Base-by-base conservation (phyloP, 2,797 vertebrate species). In the Xiphorhynchus erythropygius region DNA sequence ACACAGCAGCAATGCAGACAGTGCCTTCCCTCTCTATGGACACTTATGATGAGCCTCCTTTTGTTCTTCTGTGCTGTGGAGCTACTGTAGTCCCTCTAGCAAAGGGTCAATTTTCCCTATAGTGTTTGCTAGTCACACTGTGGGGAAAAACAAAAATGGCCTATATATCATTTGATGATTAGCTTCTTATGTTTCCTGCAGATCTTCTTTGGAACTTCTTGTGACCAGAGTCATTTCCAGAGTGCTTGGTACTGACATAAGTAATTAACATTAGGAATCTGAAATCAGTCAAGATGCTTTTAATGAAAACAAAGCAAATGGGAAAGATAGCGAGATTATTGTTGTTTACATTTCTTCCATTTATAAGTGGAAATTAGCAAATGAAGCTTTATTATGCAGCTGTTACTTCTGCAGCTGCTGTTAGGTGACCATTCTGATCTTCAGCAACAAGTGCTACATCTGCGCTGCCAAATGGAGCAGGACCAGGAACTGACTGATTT, bases 351-450 rank as follows among this genome's bases (percentile, higher is more conserved):
- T 33, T 84, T 53, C 46, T 71, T 33, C 28, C 30, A 57, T 39
- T 69, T 53, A 52, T 9, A 44, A 64, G 52, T 25, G 6, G 18
- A 64, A 71, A 71, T 77, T 25, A 41, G 33, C 25, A 71, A 65
- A 47, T 47, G 8, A 23, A 65, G 22, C 23, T 47, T 65, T 27
- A 25, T 33, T 47, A 47, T 52, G 50, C 37, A 63, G 37, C 15
- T 69, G 56, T n/a, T 42, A 56, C 32, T 21, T 55, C n/a, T 1
- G 0, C 8, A 42, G 0, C 8, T 56, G 3, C 32, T 57, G 24
- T 33, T 47, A 28, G 16, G 27, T 44, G 50, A 33, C 18, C 16
- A 30, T 39, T 70, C 14, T n/a, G 22, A 18, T 37, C 37, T 82
- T 80, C 63, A 65, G 42, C 50, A 64, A 6, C 15, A 50, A 55